Evolutionary conservation across 2,113 vertebrate species (phyloP), one percentile per base, ranked within the genome.

Genomic region (Cyprinodon brontotheroides): DNA sequence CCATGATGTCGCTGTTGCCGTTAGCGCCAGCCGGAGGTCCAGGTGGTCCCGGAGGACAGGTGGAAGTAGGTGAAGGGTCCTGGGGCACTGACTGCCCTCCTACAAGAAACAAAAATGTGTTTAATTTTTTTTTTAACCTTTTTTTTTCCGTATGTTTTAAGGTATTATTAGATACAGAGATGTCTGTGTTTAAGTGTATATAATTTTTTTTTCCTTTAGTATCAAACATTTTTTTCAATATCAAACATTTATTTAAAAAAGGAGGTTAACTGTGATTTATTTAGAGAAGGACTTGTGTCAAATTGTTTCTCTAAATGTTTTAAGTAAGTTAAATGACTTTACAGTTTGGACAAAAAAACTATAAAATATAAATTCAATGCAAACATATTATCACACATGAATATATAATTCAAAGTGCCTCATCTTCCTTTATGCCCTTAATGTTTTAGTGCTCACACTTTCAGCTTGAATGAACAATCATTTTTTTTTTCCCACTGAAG

Each of bases 1-100:
- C 95, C 94, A 95, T 90, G 83, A 97, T 86, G 79, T 97, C 94
- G 0, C 91, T 79, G 80, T 38, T 75, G 45, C 89, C 92, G 39
- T 95, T 93, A 77, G 86, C 72, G 2, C 61, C 80, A 0, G 81
- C 86, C 0, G 85, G 72, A 9, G 86, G 80, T 36, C 81, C 87
- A 0, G 86, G 62, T 2, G 87, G 86, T 0, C 78, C 91, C 0
- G 93, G 92, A 4, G 92, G 92, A 65, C 93, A 93, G 72, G 90
- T 87, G 0, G 90, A 89, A 10, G 91, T 70, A 3, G 92, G 90
- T 3, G 93, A 93, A 0, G 73, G 84, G 74, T 94, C 93, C 72
- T 93, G 92, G 73, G 92, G 90, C 75, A 90, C 84, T 11, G 91
- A 86, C 82, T 94, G 94, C 47, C 88, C 90, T 15, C 91, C 93